phyloP scores from a whole-genome alignment of 2,888 invertebrate genomes.

The Pristionchus arcanus region DNA sequence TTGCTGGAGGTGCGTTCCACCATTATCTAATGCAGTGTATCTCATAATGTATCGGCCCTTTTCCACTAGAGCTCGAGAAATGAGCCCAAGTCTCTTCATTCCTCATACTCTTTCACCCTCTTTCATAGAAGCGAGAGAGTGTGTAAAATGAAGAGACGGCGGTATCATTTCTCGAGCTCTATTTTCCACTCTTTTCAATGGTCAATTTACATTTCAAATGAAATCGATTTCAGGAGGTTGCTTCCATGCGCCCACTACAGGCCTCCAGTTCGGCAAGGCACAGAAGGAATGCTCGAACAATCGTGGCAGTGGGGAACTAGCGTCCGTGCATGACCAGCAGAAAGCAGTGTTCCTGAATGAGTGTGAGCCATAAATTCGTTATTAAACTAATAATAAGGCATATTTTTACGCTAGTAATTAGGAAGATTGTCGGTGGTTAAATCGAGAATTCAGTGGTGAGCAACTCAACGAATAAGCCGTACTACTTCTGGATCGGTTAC shows the following conservation, averaged over 20 bases:
- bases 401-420: not conserved
- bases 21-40: too few relatives aligned
- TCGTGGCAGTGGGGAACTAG: not conserved
- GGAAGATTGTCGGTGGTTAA: not conserved
- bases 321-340: not conserved
- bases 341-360: not conserved
- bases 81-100: too few relatives aligned
- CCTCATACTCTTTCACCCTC: too few relatives aligned
- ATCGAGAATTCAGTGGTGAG: not conserved
- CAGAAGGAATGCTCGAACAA: not conserved
- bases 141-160: too few relatives aligned
- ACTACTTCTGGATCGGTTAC: constrained; percentile 25
- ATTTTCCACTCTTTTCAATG: too few relatives aligned
- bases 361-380: not conserved
- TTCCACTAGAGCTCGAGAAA: too few relatives aligned
- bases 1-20: not conserved
- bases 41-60: too few relatives aligned
- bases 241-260: not conserved
- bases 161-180: too few relatives aligned
- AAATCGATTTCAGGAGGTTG: not conserved
- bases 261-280: not conserved
- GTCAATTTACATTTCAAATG: too few relatives aligned
- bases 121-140: too few relatives aligned
- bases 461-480: not conserved
- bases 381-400: not conserved